Conservation (phyloP, 1,140 invertebrate species). For the Fopius arisanus region DNA sequence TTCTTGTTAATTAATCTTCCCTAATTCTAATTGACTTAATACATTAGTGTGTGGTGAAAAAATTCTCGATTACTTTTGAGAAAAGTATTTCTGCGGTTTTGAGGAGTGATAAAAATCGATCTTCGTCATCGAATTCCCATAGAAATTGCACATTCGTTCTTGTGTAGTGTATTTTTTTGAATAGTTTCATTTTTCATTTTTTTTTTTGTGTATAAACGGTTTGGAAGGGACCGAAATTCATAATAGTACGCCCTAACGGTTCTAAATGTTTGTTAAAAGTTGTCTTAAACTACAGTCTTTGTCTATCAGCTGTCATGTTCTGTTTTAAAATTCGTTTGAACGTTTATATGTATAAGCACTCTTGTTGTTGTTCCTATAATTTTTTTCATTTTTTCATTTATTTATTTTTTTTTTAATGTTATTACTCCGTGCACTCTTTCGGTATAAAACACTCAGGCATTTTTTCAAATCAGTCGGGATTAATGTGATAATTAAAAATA, state of each 20-base stretch:
- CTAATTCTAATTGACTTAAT: constrained; percentile 29
- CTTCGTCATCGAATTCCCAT: constrained; percentile 6
- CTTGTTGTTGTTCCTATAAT: background rate
- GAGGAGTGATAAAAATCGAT: background rate
- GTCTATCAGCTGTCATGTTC: constrained; percentile 42
- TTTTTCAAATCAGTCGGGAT: constrained; percentile 31
- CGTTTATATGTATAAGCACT: background rate
- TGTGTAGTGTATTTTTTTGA: background rate
- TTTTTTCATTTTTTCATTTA: constrained; percentile 22
- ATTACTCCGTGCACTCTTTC: constrained; percentile 34
- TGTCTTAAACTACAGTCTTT: constrained; percentile 62
- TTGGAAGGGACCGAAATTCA: constrained; percentile 47
- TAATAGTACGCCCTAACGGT: constrained; percentile 51
- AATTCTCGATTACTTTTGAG: background rate
- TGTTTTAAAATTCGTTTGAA: constrained; percentile 32
- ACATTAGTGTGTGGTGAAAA: constrained; percentile 5
- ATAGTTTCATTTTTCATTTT: background rate
- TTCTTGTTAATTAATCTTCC: constrained; percentile 20
- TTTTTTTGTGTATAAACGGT: constrained; percentile 41
- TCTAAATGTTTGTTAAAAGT: constrained; percentile 60
- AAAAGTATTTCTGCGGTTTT: background rate
- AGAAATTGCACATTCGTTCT: constrained; percentile 1
- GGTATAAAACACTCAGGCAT: constrained; percentile 53
- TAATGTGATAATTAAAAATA: background rate
- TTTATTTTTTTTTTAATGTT: too few relatives aligned